These are phyloP conservation scores for Paraplagusia blochii DNA, from an alignment of 2,113 vertebrate species.

Conservation along the genomic window DNA sequence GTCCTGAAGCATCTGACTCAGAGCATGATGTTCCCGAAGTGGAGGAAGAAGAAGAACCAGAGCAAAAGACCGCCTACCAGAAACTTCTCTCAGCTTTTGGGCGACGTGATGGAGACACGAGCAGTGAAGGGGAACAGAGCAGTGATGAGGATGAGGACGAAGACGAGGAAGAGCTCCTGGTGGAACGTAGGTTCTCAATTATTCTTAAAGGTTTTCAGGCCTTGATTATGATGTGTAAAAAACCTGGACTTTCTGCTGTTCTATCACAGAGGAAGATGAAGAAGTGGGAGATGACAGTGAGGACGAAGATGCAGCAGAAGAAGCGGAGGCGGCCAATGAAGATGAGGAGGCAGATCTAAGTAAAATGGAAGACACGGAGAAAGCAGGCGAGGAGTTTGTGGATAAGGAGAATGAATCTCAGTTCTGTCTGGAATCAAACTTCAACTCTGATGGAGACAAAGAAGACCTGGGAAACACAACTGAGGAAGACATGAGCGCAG, in stretches of 20 bases:
- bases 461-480: conserved; percentile 7
- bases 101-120: conserved; percentile 62
- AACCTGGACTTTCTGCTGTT: not conserved
- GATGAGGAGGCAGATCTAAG: conserved; percentile 47
- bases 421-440: conserved; percentile 92
- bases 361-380: conserved; percentile 24
- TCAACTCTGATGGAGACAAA: conserved; percentile 70
- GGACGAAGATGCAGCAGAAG: conserved; percentile 13
- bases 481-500: conserved; percentile 26
- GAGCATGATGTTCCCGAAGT: conserved; percentile 75
- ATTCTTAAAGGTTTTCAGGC: not conserved
- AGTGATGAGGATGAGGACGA: conserved; percentile 61
- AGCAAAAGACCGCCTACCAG: conserved; percentile 84
- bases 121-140: conserved; percentile 67
- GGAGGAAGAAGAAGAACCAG: conserved; percentile 77
- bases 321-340: not conserved
- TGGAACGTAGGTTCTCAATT: conserved; percentile 32
- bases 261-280: conserved; percentile 29
- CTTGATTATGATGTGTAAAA: not conserved
- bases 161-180: conserved; percentile 64
- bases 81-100: conserved; percentile 88
- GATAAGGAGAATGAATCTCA: conserved; percentile 85
- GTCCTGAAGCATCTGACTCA: conserved; percentile 72
- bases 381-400: conserved; percentile 76
- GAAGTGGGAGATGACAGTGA: conserved; percentile 46